Evolutionary conservation across 2,113 vertebrate genomes (phyloP).

Genomic region (Sphaerodactylus townsendi): DNA sequence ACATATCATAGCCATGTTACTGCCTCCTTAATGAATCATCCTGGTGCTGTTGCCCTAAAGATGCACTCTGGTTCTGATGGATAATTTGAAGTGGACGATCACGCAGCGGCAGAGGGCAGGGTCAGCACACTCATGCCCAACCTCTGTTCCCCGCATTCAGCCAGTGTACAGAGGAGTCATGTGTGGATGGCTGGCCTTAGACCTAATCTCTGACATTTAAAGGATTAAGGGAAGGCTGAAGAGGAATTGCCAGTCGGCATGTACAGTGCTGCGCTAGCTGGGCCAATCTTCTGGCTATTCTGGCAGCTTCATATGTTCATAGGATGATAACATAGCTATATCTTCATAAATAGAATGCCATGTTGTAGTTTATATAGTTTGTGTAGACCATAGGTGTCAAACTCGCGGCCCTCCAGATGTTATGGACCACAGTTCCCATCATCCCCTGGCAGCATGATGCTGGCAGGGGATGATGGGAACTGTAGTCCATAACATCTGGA

Average conservation of each 20-base stretch:
- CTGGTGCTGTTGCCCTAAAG: background rate
- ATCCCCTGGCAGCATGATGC: no score
- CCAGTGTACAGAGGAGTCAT: background rate
- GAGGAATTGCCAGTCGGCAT: background rate
- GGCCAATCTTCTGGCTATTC: background rate
- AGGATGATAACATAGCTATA: background rate
- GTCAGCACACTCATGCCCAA: no score
- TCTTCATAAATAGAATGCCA: accelerated
- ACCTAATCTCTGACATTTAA: background rate
- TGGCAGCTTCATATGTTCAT: background rate
- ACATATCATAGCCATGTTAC: background rate
- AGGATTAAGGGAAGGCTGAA: background rate
- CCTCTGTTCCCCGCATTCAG: no score
- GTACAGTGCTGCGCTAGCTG: background rate
- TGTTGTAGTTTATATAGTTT: background rate
- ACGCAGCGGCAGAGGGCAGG: no score
- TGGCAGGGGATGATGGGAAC: no score
- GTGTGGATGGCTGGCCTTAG: background rate
- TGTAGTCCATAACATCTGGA: no score
- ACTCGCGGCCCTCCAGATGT: no score
- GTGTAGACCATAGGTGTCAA: no score
- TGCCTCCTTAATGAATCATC: background rate
- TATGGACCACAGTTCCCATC: no score
- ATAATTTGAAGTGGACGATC: background rate
- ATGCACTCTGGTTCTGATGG: background rate